phyloP scores from a whole-genome alignment of 2,888 invertebrate genomes.

The Lypha dubia region DNA sequence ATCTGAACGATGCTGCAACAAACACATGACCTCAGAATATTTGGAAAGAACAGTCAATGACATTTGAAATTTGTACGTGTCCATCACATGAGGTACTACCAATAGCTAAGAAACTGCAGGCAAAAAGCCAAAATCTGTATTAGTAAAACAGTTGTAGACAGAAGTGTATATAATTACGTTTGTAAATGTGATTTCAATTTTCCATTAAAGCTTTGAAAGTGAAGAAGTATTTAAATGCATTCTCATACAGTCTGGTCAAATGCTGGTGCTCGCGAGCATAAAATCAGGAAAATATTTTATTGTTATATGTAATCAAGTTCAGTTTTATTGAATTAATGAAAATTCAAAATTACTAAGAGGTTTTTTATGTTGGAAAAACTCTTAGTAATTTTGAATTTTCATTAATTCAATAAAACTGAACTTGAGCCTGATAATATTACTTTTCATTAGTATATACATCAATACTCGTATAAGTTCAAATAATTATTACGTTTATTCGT shows the following conservation, averaged over 20 bases:
- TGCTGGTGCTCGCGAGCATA: neutral
- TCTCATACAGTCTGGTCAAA: neutral
- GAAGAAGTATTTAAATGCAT: neutral
- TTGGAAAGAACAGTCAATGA: conserved; percentile 62
- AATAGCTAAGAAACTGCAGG: conserved; percentile 49
- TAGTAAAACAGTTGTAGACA: conserved; percentile 46
- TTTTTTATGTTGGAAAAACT: too few relatives aligned
- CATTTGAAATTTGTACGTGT: conserved; percentile 69
- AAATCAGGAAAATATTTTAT: neutral
- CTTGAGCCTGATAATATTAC: too few relatives aligned
- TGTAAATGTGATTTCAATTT: conserved; percentile 41
- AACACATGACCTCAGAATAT: conserved; percentile 46
- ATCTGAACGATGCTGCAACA: conserved; percentile 5
- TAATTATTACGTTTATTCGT: too few relatives aligned
- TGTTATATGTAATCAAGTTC: neutral
- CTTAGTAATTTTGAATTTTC: too few relatives aligned
- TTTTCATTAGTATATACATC: too few relatives aligned
- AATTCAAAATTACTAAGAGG: too few relatives aligned
- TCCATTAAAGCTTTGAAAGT: conserved; percentile 11
- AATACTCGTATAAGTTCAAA: too few relatives aligned
- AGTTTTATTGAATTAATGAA: too few relatives aligned
- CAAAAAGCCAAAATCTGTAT: conserved; percentile 58
- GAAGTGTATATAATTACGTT: conserved; percentile 14
- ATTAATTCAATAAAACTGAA: too few relatives aligned
- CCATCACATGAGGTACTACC: conserved; percentile 46